Percentiles rank a stretch among this genome's conserved stretches.
Conservation (phyloP, 2,888 invertebrate species). For the Erebia aethiops region DNA sequence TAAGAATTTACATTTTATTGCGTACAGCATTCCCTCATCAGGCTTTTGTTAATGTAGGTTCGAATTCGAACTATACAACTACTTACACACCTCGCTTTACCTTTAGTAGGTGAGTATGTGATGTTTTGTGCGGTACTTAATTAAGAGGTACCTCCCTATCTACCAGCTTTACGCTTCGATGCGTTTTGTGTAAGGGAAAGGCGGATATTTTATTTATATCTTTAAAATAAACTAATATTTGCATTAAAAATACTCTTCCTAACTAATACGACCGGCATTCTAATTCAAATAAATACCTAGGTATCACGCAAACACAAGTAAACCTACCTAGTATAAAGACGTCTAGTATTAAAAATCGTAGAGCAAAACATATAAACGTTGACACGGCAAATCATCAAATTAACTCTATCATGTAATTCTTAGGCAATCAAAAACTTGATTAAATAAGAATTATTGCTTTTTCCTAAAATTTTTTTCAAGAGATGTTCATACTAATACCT, state of each 20-base stretch:
- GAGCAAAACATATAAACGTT: not conserved
- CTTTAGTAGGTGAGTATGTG: too few relatives aligned
- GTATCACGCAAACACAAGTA: not conserved
- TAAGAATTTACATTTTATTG: too few relatives aligned
- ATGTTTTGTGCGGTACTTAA: too few relatives aligned
- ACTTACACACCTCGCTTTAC: too few relatives aligned
- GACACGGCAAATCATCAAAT: constrained; percentile 17
- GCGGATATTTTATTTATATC: not conserved
- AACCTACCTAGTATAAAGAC: too few relatives aligned
- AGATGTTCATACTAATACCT: not conserved
- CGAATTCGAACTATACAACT: too few relatives aligned
- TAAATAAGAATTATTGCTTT: constrained; percentile 18
- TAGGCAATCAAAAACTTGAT: constrained; percentile 11
- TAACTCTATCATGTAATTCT: constrained; percentile 15
- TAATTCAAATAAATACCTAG: too few relatives aligned
- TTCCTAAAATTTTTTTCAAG: not conserved
- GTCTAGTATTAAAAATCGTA: not conserved
- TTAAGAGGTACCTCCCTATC: too few relatives aligned
- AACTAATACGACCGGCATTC: not conserved
- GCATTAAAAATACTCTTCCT: not conserved
- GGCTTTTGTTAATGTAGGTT: too few relatives aligned
- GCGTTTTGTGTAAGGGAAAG: not conserved
- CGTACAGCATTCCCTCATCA: too few relatives aligned
- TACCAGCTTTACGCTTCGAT: too few relatives aligned
- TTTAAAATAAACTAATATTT: too few relatives aligned